phyloP scores from a whole-genome alignment of 2,888 invertebrate genomes.

The Geophilus truncorum region DNA sequence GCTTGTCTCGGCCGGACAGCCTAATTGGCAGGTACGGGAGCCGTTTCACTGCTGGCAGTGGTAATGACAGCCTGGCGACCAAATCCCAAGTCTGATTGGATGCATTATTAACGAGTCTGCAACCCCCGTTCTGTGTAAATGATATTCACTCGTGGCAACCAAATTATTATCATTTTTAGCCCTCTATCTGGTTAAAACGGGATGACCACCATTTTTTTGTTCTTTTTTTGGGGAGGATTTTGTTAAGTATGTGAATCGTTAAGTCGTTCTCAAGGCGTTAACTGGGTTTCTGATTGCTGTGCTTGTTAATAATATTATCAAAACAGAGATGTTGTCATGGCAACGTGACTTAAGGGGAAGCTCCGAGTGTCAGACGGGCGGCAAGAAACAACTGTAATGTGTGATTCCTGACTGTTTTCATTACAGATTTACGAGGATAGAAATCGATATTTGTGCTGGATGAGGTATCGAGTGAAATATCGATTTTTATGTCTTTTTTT shows the following conservation, averaged over 20 bases:
- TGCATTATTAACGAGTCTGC: conserved; percentile 9
- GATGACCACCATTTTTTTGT: not conserved
- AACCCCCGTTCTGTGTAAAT: not conserved
- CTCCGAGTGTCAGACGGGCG: too few species aligned
- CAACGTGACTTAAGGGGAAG: not conserved
- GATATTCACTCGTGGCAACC: not conserved
- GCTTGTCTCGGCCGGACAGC: conserved; percentile 20
- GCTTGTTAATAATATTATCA: not conserved
- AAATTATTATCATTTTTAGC: not conserved
- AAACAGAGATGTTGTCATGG: not conserved
- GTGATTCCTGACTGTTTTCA: too few species aligned
- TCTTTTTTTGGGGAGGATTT: not conserved
- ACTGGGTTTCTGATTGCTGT: not conserved
- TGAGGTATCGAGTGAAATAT: too few species aligned
- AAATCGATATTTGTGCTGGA: too few species aligned
- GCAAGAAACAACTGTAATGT: too few species aligned
- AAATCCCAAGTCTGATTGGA: conserved; percentile 12
- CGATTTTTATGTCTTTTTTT: too few species aligned
- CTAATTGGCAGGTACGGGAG: conserved; percentile 20
- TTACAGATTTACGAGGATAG: too few species aligned
- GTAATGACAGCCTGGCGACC: conserved; percentile 16
- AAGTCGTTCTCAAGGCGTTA: not conserved
- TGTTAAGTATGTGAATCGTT: not conserved
- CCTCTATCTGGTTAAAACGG: not conserved
- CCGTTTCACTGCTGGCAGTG: not conserved